phyloP scores from a whole-genome alignment of 2,888 invertebrate species.

The Andrena camellia region DNA sequence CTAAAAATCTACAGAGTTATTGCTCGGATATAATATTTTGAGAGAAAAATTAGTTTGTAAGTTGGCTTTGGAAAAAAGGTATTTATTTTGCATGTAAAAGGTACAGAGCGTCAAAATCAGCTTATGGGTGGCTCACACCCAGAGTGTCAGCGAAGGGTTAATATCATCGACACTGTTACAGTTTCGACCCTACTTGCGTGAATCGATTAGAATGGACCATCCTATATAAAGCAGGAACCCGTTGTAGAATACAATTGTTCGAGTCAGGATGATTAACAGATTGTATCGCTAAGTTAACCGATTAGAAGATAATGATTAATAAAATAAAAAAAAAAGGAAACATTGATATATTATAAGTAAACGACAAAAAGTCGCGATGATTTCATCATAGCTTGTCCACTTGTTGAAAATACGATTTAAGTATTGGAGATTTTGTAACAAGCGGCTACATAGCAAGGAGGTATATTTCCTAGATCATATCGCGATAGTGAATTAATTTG shows the following conservation, averaged over 20 bases:
- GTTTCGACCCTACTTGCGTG: slow-evolving; percentile 1
- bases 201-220: slow-evolving; percentile 8
- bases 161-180: background rate
- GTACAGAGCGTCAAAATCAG: too few relatives aligned
- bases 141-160: too few relatives aligned
- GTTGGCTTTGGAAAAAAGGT: too few relatives aligned
- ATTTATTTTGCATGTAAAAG: too few relatives aligned
- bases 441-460: slow-evolving; percentile 11
- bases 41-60: too few relatives aligned
- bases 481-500: background rate
- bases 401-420: slow-evolving; percentile 21
- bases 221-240: background rate
- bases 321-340: background rate
- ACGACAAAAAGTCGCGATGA: slow-evolving; percentile 22
- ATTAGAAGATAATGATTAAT: slow-evolving; percentile 37
- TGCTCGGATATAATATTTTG: too few relatives aligned
- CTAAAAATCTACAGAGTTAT: too few relatives aligned
- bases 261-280: slow-evolving; percentile 12
- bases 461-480: slow-evolving; percentile 11
- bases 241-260: slow-evolving; percentile 14
- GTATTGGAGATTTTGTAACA: slow-evolving; percentile 34
- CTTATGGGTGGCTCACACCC: too few relatives aligned
- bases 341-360: slow-evolving; percentile 37
- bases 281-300: slow-evolving; percentile 26
- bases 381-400: slow-evolving; percentile 30